Percentiles rank a stretch among this genome's conserved stretches.
phyloP scores from a whole-genome alignment of 1,140 invertebrate species.

The Caerostris extrusa region DNA sequence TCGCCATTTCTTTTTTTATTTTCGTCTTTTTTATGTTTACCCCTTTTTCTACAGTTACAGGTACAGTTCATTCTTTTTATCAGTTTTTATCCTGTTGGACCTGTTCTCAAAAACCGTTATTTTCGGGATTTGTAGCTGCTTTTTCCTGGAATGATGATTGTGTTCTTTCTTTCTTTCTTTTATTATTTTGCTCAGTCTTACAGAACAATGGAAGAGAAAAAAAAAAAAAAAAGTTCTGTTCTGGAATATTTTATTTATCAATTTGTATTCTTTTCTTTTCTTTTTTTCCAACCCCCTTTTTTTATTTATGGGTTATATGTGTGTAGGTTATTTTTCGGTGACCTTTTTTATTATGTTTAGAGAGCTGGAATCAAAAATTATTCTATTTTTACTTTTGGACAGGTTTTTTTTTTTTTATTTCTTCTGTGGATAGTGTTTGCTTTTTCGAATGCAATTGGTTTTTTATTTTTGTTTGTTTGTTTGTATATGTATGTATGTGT shows the following conservation, averaged over 20 bases:
- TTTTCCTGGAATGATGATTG: background rate
- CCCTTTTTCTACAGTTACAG: too few relatives aligned
- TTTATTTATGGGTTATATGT: too few relatives aligned
- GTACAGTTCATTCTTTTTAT: too few relatives aligned
- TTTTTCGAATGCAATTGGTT: too few relatives aligned
- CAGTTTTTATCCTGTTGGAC: conserved; percentile 18
- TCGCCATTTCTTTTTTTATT: conserved; percentile 19
- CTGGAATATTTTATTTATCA: conserved; percentile 28
- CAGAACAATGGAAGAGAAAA: too few relatives aligned
- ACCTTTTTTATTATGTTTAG: background rate
- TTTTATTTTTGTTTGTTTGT: too few relatives aligned
- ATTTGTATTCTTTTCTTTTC: conserved; percentile 14
- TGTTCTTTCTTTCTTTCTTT: background rate
- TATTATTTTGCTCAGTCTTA: too few relatives aligned
- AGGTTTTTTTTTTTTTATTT: background rate
- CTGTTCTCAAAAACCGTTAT: conserved; percentile 24
- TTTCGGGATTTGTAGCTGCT: conserved; percentile 28
- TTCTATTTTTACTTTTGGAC: conserved; percentile 7
- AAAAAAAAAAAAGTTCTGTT: background rate
- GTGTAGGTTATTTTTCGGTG: too few relatives aligned
- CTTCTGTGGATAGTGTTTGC: too few relatives aligned
- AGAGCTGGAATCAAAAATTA: background rate
- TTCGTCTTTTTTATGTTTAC: background rate
- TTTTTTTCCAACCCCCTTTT: background rate
- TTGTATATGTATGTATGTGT: too few relatives aligned